phyloP scores from a whole-genome alignment of 1,140 invertebrate genomes.

The Eubasilissa regina region DNA sequence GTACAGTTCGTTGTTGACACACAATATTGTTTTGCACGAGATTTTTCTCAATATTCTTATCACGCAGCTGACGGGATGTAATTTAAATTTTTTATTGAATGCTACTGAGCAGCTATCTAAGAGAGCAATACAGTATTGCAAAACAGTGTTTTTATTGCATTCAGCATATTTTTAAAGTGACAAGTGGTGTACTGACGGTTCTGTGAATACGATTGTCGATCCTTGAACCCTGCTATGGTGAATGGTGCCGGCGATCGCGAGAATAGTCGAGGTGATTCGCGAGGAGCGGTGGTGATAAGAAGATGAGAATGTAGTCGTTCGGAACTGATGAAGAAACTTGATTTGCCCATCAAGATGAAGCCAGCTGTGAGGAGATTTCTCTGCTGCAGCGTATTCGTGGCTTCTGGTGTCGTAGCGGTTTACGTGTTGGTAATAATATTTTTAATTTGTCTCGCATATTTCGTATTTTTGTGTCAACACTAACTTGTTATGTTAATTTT shows the following conservation, averaged over 20 bases:
- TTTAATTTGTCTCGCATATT: too few species aligned
- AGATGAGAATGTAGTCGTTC: conserved; percentile 6
- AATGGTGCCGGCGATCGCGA: not conserved
- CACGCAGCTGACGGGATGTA: too few species aligned
- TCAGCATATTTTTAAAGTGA: not conserved
- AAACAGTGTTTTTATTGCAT: too few species aligned
- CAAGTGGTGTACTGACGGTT: not conserved
- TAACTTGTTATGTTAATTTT: too few species aligned
- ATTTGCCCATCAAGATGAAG: conserved; percentile 63
- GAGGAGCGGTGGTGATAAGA: not conserved
- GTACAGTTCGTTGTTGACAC: too few species aligned
- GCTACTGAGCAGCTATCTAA: too few species aligned
- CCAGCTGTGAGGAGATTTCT: conserved; percentile 70
- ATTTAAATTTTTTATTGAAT: too few species aligned
- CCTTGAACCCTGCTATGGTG: not conserved
- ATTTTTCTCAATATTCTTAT: too few species aligned
- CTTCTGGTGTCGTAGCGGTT: conserved; percentile 70
- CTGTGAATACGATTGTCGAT: not conserved
- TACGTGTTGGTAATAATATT: conserved; percentile 67
- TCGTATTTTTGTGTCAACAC: too few species aligned
- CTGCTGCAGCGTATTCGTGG: conserved; percentile 71
- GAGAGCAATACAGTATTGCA: too few species aligned
- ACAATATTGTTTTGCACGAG: too few species aligned
- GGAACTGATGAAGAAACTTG: not conserved
- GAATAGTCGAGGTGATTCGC: not conserved